Evolutionary conservation across 1,140 invertebrate species (phyloP), one percentile per base, ranked within the genome.

Genomic region (Reticulitermes speratus): DNA sequence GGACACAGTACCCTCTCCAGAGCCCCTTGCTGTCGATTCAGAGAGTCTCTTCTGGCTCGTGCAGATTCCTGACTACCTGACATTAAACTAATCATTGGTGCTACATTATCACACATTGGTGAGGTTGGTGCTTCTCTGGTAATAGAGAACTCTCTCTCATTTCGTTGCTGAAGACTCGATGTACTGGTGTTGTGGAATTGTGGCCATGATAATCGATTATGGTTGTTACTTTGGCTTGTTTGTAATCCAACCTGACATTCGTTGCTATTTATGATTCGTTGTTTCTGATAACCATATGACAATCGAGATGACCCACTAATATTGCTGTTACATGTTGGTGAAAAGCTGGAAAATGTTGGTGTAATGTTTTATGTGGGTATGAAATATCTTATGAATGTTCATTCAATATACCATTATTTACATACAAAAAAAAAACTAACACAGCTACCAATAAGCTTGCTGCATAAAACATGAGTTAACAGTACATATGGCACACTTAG

Each of bases 131-230:
- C 90, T 55, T 55, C 52, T 21, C 52, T 55, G 52, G 19, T 21
- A 55, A 55, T 19, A 16, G 52, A 55, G 52, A 55, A 55, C 88
- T 91, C 91, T 91, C 91, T 92, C 90, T 91, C 89, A 88, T 91
- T 91, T 90, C 91, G 83, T 65, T 69, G 85, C 38, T 75, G 85
- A 48, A 19, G 44, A 65, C n/a, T 86, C 65, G 85, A 30, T 86
- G 84, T 85, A 23, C 23, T 85, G 45, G 32, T 52, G 45, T 86
- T 69, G 25, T 9, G 90, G 90, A 91, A 91, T 88, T 92, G 91
- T 87, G 91, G 91, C 91, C 91, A 92, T 85, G 91, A 92, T 87
- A 92, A 89, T 88, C 91, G 90, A 89, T 84, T 84, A 82, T 82
- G 82, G 44, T 23, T 82, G 82, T 25, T 82, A 82, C 21, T 25